phyloP scores from a whole-genome alignment of 2,113 vertebrate species.

The Amia ocellicauda region DNA sequence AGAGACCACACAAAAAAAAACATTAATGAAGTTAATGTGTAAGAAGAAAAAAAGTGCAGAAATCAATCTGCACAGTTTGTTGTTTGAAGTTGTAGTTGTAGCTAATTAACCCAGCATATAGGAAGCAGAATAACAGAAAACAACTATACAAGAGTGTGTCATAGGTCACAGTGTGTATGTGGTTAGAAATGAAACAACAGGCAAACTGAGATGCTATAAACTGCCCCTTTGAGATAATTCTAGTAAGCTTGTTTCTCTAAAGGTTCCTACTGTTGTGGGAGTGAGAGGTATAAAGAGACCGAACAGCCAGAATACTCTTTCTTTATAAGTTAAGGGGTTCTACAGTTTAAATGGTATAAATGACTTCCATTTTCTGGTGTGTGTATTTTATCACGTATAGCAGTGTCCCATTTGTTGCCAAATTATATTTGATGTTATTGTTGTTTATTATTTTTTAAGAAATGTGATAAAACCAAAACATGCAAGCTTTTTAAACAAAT shows the following conservation, averaged over 20 bases:
- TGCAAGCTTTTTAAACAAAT: constrained; percentile 34
- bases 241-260: background rate
- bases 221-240: too few species aligned
- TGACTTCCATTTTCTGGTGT: constrained; percentile 28
- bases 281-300: constrained; percentile 30
- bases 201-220: too few species aligned
- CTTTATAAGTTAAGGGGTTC: constrained; percentile 44
- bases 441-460: constrained; percentile 28
- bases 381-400: constrained; percentile 30
- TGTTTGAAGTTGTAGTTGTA: too few species aligned
- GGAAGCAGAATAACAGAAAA: too few species aligned
- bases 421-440: constrained; percentile 41
- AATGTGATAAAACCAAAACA: constrained; percentile 37
- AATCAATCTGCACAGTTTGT: too few species aligned
- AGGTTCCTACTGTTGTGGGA: constrained; percentile 44
- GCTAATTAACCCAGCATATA: too few species aligned
- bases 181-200: too few species aligned
- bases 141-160: too few species aligned
- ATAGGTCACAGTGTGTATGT: too few species aligned
- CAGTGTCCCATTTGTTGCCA: constrained; percentile 36
- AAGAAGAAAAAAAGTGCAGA: too few species aligned
- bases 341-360: constrained; percentile 35
- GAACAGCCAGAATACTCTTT: constrained; percentile 41
- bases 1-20: too few species aligned
- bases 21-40: too few species aligned